A percentile compares a stretch with the other conserved stretches of the same genome.
phyloP scores from a whole-genome alignment of 2,797 vertebrate genomes.

The Urophycis tenuis region DNA sequence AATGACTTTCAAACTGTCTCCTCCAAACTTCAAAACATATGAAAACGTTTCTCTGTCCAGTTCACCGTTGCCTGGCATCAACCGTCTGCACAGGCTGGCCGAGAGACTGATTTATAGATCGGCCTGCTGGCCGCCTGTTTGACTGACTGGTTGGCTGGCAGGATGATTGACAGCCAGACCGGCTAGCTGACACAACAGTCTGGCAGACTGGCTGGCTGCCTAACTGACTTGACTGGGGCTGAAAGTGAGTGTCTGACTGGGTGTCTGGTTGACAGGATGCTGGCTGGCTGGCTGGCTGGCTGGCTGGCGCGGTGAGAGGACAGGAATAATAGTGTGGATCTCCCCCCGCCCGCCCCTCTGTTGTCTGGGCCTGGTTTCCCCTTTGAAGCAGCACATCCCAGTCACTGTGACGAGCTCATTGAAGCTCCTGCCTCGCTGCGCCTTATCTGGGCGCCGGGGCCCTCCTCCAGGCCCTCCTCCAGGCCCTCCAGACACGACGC shows the following conservation, averaged over 20 bases:
- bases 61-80: constrained; percentile 15
- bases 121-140: not conserved
- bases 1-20: not conserved
- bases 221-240: too few relatives aligned
- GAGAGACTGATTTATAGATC: not conserved
- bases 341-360: constrained; percentile 34
- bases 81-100: not conserved
- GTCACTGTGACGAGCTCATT: constrained; percentile 47
- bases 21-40: too few relatives aligned
- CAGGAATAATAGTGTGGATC: constrained; percentile 42
- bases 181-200: not conserved
- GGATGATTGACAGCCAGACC: not conserved
- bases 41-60: not conserved
- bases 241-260: not conserved
- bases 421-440: constrained; percentile 48
- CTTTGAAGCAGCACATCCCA: constrained; percentile 36
- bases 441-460: constrained; percentile 45
- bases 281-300: not conserved
- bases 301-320: constrained; percentile 30
- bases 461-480: constrained; percentile 30
- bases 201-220: not conserved
- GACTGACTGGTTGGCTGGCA: not conserved
- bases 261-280: not conserved
- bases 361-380: constrained; percentile 50
- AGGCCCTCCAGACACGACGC: not conserved